Base-by-base conservation (phyloP, 1,140 invertebrate species). In the Glossosoma conforme region DNA sequence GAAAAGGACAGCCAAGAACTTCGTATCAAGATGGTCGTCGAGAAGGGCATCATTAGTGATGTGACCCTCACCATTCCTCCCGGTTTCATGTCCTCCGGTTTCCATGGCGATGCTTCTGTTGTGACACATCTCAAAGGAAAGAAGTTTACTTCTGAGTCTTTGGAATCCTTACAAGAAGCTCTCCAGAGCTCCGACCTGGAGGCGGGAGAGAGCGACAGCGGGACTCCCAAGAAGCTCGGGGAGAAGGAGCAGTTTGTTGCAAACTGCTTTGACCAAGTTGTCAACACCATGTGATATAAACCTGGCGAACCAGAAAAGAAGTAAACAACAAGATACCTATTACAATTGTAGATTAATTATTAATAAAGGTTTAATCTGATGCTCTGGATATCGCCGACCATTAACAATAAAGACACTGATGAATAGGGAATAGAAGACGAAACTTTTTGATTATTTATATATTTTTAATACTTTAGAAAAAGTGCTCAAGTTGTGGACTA, bases 201-300 rank as follows among this genome's bases (percentile, higher is more conserved):
- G 3, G 54, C 54, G 44, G 68, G 69, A 43, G 70, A 13, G 20
- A 14, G 20, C 9, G 20, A n/a, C 13, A 17, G 30, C 21, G 28
- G 38, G 25, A 22, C 22, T 15, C 24, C 36, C 14, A 30, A 54
- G 41, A 68, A 72, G 50, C 58, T 75, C 35, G 70, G 72, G 45
- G 70, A 74, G 6, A 73, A 68, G 50, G 72, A 75, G 64, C 71
- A 73, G 46, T 74, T 75, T 59, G 69, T 75, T 11, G 70, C 72
- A 0, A 74, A 71, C 54, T 75, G 71, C 57, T 74, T 75, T 52
- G 69, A 73, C 48, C 70, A 75, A 64, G 69, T 74, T 36, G 69
- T 75, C 20, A 75, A 75, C 52, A 74, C 71, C 30, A 59, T 70
- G 33, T 72, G 67, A 63, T 58, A 41, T 41, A 21, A 45, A 19